A percentile compares a stretch with the other conserved stretches of the same genome.
These are phyloP conservation scores for Cavia aperea DNA, from an alignment of 2,113 vertebrate species.

Conservation along the genomic window DNA sequence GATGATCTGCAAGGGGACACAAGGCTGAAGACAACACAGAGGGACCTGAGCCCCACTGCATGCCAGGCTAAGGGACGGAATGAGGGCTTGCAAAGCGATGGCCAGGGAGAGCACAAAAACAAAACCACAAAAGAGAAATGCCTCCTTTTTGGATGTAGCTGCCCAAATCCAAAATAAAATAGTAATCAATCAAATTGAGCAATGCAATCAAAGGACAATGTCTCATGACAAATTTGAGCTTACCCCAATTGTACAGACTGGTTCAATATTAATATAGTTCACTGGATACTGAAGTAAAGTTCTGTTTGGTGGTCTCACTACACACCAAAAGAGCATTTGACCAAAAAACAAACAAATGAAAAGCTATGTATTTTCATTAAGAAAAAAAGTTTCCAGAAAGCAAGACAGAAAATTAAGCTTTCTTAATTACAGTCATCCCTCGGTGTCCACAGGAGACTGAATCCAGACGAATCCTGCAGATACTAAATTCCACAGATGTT, in stretches of 20 bases:
- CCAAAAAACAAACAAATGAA: background rate
- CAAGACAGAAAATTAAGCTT: constrained; percentile 4
- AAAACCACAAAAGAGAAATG: background rate
- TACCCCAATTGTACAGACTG: background rate
- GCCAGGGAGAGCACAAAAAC: background rate
- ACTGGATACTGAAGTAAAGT: background rate
- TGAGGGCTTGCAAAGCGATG: background rate
- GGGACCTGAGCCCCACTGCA: accelerated
- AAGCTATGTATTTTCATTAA: background rate
- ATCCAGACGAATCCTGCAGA: background rate
- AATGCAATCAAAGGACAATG: background rate
- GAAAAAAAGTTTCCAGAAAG: background rate
- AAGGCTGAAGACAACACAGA: background rate
- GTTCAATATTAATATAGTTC: background rate
- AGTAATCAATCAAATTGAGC: background rate
- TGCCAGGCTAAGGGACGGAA: background rate
- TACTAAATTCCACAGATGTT: background rate
- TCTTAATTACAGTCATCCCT: background rate
- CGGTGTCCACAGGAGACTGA: background rate
- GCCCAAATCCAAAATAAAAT: constrained; percentile 1
- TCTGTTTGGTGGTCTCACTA: background rate
- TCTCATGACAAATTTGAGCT: background rate
- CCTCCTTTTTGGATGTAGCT: background rate
- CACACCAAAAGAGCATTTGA: background rate
- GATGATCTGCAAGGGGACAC: background rate